phyloP scores from a whole-genome alignment of 1,140 invertebrate genomes.

The Magallana ariakensis region DNA sequence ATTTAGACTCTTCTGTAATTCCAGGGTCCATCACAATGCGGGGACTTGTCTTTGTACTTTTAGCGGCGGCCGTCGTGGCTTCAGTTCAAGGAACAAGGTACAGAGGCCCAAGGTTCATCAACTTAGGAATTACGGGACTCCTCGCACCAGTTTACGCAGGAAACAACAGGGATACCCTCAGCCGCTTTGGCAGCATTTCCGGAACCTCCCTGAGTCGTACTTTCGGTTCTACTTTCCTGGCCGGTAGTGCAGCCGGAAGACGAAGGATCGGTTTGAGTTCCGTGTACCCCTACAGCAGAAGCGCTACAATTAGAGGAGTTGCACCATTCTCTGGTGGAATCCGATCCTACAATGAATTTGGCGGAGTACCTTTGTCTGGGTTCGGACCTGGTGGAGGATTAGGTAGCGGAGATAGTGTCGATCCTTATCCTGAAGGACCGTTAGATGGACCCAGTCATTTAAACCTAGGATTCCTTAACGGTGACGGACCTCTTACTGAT shows the following conservation, averaged over 20 bases:
- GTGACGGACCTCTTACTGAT: no score
- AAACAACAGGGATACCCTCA: not conserved
- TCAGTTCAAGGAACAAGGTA: not conserved
- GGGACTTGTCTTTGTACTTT: not conserved
- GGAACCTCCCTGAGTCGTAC: not conserved
- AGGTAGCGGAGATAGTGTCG: not conserved
- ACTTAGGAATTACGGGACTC: not conserved
- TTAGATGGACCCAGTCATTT: no score
- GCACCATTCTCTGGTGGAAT: not conserved
- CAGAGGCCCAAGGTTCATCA: not conserved
- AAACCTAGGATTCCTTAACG: no score
- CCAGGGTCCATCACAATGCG: slow-evolving; percentile 7
- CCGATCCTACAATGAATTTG: not conserved
- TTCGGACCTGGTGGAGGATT: not conserved
- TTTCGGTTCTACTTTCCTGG: not conserved
- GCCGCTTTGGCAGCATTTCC: not conserved
- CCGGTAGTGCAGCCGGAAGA: not conserved
- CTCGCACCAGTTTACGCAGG: not conserved
- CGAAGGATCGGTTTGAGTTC: not conserved
- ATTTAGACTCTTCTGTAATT: not conserved
- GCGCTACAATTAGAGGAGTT: not conserved
- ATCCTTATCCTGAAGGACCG: not conserved
- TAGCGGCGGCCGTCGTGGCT: not conserved
- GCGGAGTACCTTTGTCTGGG: not conserved
- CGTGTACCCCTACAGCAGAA: not conserved